Conservation (phyloP, 2,888 invertebrate genomes). For the Tipula unca region DNA sequence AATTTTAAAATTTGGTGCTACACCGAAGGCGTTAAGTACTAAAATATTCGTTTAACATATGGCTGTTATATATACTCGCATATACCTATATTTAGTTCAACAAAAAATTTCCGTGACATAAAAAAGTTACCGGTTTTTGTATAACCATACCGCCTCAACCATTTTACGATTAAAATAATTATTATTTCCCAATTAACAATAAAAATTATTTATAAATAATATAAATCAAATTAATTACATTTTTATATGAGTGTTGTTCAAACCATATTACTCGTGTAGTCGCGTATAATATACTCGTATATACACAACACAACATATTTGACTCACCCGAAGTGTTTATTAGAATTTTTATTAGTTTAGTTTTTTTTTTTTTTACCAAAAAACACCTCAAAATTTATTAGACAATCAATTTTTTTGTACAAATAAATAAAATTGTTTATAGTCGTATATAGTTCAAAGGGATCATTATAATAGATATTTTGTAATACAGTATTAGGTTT, state of each 20-base stretch:
- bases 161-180: not conserved
- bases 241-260: not conserved
- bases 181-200: constrained; percentile 14
- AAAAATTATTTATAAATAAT: not conserved
- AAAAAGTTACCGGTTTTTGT: not conserved
- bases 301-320: not conserved
- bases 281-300: not conserved
- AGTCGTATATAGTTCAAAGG: not conserved
- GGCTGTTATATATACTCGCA: too few relatives aligned
- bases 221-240: constrained; percentile 2
- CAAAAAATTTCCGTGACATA: not conserved
- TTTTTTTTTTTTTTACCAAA: not conserved
- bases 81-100: too few relatives aligned
- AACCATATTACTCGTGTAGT: not conserved
- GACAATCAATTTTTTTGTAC: not conserved
- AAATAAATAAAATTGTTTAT: not conserved
- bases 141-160: not conserved
- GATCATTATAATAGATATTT: not conserved
- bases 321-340: constrained; percentile 8
- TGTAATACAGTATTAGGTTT: not conserved
- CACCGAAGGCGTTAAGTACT: too few relatives aligned
- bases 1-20: too few relatives aligned
- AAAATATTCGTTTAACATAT: too few relatives aligned
- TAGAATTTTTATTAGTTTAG: not conserved
- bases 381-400: constrained; percentile 1